Conservation (phyloP, 2,888 invertebrate species). For the Caenorhabditis macrosperma region DNA sequence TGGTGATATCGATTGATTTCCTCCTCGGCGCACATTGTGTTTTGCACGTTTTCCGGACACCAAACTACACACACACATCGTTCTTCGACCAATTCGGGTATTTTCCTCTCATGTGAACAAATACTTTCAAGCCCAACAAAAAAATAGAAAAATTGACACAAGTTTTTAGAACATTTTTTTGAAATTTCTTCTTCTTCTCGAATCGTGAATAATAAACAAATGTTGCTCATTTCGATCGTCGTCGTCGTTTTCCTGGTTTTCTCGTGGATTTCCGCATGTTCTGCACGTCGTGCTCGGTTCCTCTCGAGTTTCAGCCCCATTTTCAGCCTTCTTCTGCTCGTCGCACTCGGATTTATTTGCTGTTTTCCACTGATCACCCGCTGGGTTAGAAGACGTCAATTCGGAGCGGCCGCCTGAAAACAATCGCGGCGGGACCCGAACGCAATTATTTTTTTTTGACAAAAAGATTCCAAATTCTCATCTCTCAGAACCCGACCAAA, state of each 20-base stretch:
- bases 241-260: background rate
- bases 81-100: background rate
- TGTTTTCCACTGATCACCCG: slow-evolving; percentile 22
- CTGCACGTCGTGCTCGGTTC: background rate
- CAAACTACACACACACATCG: background rate
- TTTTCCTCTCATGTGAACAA: background rate
- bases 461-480: too few species aligned
- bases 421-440: background rate
- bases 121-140: too few species aligned
- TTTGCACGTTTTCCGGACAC: background rate
- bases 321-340: slow-evolving; percentile 27
- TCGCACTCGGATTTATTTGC: slow-evolving; percentile 18
- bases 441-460: background rate
- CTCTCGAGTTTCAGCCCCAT: background rate
- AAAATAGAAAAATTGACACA: background rate
- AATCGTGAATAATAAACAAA: background rate
- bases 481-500: background rate
- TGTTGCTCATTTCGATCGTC: background rate
- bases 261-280: background rate
- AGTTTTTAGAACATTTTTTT: background rate
- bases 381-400: slow-evolving; percentile 27
- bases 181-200: background rate
- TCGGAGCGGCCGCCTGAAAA: slow-evolving; percentile 18
- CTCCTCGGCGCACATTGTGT: background rate
- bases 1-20: background rate